Conservation (phyloP, 2,113 vertebrate genomes). For the Columba janthina region DNA sequence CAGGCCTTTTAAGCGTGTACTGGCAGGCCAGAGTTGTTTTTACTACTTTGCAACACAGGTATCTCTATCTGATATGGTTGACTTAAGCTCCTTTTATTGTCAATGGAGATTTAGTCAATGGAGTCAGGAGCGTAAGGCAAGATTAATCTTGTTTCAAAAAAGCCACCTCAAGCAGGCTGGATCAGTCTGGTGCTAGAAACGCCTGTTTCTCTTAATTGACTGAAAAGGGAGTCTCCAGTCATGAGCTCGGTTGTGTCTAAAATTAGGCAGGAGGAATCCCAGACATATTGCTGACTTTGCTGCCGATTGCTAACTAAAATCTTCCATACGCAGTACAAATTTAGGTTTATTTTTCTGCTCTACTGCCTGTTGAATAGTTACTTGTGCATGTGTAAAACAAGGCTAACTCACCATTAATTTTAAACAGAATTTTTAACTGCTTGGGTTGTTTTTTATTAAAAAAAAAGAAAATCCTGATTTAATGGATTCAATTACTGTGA, state of each 20-base stretch:
- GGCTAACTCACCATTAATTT: background rate
- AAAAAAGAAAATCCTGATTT: background rate
- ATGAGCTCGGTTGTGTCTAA: conserved; percentile 22
- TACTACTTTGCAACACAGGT: background rate
- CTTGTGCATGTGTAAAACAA: background rate
- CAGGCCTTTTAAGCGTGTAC: background rate
- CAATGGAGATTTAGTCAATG: background rate
- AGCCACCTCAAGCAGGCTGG: background rate
- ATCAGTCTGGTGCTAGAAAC: background rate
- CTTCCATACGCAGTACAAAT: background rate
- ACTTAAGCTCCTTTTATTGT: background rate
- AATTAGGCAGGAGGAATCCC: conserved; percentile 32
- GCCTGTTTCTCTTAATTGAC: background rate
- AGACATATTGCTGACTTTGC: conserved; percentile 31
- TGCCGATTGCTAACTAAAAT: conserved; percentile 26
- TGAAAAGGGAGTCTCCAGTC: background rate
- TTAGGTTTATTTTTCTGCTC: background rate
- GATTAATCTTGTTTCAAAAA: background rate
- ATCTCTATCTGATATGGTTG: background rate
- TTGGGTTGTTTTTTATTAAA: background rate
- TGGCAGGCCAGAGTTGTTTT: background rate
- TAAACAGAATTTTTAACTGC: background rate
- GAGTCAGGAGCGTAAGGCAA: background rate
- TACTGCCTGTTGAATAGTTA: background rate
- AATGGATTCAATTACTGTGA: background rate